Base-by-base conservation (phyloP, 2,113 vertebrate species). In the Nycticorax nycticorax region DNA sequence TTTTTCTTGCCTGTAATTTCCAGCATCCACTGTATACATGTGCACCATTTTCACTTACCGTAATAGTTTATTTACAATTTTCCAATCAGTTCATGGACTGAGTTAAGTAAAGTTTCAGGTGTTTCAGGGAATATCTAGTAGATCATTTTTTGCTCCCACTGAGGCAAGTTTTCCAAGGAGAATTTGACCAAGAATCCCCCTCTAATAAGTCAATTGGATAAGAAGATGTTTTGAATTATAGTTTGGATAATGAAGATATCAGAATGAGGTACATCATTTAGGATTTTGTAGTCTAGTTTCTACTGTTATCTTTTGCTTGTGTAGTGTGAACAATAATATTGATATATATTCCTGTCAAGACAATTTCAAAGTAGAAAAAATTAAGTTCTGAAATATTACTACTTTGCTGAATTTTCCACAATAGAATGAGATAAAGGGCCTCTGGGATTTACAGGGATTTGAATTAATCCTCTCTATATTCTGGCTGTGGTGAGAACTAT, bases 391-490 rank as follows among this genome's bases (percentile, higher is more conserved):
- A 56, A 91, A 69, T 89, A 93, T 41, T 87, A 73, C 22, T 76
- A 75, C 53, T 86, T 91, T 53, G 23, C 75, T 91, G 59, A 89
- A 66, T 89, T 94, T 93, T 92, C 55, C 63, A 76, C 69, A 88
- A 74, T 41, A 62, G 43, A 88, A 60, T 41, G 45, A 93, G 71
- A 89, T 90, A 89, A 92, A 93, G 48, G 45, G 15, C 77, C 53
- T 48, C 53, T 91, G 94, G 84, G 91, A 95, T 80, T 95, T 89
- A 76, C 41, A 73, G 18, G 62, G 89, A 89, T 95, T 96, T 93
- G 84, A 91, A 85, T 95, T 95, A 91, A 96, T 94, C 95, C 84
- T 88, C 11, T 91, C 74, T 68, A 21, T 93, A 76, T 12, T 82
- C 74, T 85, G 66, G 27, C 66, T 79, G 48, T 76, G 45, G 52